A percentile compares a stretch with the other conserved stretches of the same genome.
These are phyloP conservation scores for Nebria ingens DNA, from an alignment of 1,140 invertebrate species.

Conservation along the genomic window DNA sequence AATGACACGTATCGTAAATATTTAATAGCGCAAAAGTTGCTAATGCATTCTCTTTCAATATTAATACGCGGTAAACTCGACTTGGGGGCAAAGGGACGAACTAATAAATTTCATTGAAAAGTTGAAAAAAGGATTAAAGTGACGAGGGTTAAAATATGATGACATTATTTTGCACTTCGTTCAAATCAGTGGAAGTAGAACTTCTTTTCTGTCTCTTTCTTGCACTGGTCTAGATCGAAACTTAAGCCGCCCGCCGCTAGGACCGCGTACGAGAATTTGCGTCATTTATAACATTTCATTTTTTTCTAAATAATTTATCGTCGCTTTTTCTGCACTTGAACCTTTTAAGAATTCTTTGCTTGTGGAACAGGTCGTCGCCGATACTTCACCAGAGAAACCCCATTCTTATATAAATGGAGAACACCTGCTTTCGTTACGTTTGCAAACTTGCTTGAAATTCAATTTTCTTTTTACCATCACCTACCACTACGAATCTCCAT, in stretches of 20 bases:
- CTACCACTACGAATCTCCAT: no score
- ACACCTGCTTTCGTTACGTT: no score
- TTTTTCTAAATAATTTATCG: conserved; percentile 4
- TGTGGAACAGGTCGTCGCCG: background rate
- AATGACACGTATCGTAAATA: background rate
- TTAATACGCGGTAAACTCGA: conserved; percentile 8
- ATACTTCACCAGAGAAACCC: no score
- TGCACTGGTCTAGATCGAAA: background rate
- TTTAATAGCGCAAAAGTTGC: background rate
- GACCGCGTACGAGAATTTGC: background rate
- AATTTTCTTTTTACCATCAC: no score
- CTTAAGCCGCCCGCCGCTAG: background rate
- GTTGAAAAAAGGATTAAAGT: conserved; percentile 8
- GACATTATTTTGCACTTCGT: conserved; percentile 9
- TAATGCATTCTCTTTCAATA: background rate
- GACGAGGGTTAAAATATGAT: conserved; percentile 9
- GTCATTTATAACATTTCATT: conserved; percentile 8
- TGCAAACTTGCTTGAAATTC: no score
- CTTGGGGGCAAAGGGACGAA: background rate
- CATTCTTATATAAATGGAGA: no score
- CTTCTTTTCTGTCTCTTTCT: background rate
- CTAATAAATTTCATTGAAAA: conserved; percentile 8
- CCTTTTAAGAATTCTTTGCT: background rate
- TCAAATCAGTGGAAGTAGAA: background rate
- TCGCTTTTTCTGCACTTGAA: background rate